Evolutionary conservation across 2,113 vertebrate genomes (phyloP).

Genomic region (Chloebia gouldiae): DNA sequence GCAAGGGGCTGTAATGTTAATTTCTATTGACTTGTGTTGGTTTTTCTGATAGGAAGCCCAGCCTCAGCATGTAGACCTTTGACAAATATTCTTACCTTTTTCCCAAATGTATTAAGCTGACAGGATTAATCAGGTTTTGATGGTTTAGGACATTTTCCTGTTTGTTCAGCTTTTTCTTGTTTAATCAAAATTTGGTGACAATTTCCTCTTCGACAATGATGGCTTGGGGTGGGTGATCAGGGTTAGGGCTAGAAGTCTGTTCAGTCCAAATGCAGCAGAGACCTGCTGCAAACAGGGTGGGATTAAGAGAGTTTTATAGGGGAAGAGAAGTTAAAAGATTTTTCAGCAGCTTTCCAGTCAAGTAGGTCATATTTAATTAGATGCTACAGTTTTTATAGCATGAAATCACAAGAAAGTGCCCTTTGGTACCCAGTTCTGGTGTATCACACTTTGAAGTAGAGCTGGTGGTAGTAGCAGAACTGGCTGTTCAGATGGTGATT

Average conservation of each 20-base stretch:
- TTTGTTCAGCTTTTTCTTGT: neutral
- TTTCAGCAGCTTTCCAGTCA: neutral
- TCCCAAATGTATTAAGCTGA: neutral
- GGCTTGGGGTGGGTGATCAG: neutral
- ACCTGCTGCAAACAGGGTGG: neutral
- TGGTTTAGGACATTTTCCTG: neutral
- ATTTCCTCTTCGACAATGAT: neutral
- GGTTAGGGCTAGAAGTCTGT: neutral
- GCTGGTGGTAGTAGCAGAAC: conserved; percentile 4
- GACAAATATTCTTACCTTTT: neutral
- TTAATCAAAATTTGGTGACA: neutral
- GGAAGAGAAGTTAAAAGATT: neutral
- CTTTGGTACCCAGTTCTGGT: conserved; percentile 15
- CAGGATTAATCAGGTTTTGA: neutral
- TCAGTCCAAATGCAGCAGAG: neutral
- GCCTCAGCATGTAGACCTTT: neutral
- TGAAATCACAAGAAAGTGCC: conserved; percentile 24
- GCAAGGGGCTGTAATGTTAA: neutral
- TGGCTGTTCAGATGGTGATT: conserved; percentile 20
- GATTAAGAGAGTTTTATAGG: neutral
- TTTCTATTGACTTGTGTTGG: neutral
- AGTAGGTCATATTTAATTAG: conserved; percentile 53
- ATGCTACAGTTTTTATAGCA: conserved; percentile 33
- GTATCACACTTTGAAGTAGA: conserved; percentile 27
- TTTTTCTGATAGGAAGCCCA: neutral